phyloP scores from a whole-genome alignment of 2,888 invertebrate genomes.

The Pristionchus exspectatus region DNA sequence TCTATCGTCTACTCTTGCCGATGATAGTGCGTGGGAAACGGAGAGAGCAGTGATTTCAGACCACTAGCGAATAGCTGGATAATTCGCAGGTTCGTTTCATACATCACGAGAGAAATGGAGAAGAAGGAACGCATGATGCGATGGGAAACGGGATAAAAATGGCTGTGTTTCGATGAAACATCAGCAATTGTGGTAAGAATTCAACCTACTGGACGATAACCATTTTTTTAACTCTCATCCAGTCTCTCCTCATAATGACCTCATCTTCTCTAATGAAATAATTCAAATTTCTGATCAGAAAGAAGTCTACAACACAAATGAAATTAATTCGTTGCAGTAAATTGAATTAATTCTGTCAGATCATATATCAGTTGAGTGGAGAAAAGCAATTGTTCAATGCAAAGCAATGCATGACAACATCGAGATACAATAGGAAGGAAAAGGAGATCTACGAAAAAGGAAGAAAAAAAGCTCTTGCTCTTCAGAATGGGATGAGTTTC shows the following conservation, averaged over 20 bases:
- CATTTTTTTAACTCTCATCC: no score
- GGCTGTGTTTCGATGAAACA: neutral
- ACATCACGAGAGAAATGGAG: neutral
- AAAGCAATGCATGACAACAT: neutral
- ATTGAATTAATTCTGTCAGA: no score
- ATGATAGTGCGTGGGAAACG: neutral
- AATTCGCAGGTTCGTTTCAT: neutral
- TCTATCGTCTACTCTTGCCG: neutral
- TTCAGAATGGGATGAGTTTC: constrained; percentile 1
- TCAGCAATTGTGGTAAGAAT: no score
- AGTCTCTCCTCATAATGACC: no score
- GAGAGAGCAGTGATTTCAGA: neutral
- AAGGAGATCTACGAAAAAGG: neutral
- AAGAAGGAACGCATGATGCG: neutral
- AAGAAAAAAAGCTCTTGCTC: neutral
- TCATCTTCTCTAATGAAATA: no score
- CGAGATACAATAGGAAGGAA: neutral
- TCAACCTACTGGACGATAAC: no score
- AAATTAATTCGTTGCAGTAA: no score
- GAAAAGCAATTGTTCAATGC: neutral
- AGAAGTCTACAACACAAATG: no score
- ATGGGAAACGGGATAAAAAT: neutral
- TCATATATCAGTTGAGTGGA: no score
- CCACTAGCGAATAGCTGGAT: neutral
- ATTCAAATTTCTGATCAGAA: no score